These are phyloP conservation scores for Acropora tenuis DNA, from an alignment of 64 coral and sea anemone species.

Conservation along the genomic window DNA sequence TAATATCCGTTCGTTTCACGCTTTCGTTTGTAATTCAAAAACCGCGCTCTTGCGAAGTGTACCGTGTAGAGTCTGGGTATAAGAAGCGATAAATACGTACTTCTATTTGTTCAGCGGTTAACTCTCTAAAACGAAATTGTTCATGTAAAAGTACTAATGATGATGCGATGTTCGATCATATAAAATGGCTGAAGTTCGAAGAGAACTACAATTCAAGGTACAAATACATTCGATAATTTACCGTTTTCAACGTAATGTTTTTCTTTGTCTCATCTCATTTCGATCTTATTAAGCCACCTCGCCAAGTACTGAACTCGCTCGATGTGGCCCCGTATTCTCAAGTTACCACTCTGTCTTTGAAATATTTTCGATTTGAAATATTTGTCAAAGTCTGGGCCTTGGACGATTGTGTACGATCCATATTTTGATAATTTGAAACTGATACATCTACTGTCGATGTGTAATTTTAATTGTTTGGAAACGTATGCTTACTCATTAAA, in stretches of 20 bases:
- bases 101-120: neutral
- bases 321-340: too few species aligned
- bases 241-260: neutral
- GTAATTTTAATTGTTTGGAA: too few species aligned
- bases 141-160: neutral
- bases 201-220: conserved; percentile 39
- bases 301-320: too few species aligned
- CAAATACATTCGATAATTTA: neutral
- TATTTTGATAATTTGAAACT: too few species aligned
- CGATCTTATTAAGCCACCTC: neutral
- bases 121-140: neutral
- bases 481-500: too few species aligned
- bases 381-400: too few species aligned
- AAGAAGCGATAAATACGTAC: neutral
- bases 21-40: conserved; percentile 3
- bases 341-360: too few species aligned
- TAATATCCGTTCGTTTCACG: neutral
- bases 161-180: neutral
- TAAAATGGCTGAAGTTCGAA: conserved; percentile 11
- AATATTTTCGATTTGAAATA: too few species aligned
- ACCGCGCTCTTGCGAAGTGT: neutral
- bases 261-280: neutral
- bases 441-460: too few species aligned
- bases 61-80: neutral
- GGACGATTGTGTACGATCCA: too few species aligned